A percentile compares a stretch with the other conserved stretches of the same genome.
Evolutionary conservation across 2,797 vertebrate genomes (phyloP).

Genomic region (Macroramphosus scolopax): DNA sequence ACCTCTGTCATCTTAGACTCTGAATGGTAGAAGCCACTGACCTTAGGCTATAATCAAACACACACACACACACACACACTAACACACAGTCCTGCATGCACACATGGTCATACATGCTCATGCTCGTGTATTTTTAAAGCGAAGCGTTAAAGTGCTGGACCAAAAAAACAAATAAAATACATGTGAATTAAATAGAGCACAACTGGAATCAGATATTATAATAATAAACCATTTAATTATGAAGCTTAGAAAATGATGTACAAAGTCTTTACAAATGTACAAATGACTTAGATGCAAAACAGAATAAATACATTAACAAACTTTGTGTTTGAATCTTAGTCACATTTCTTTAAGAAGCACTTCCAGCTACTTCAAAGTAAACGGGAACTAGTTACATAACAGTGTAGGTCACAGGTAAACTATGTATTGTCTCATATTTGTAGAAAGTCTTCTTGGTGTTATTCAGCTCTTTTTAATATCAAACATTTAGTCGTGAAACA

Average conservation of each 20-base stretch:
- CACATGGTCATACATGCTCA: neutral
- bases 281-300: constrained; percentile 18
- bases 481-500: too few species aligned
- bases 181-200: too few species aligned
- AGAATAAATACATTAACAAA: constrained; percentile 58
- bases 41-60: constrained; percentile 67
- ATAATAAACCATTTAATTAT: constrained; percentile 67
- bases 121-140: constrained; percentile 3
- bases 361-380: constrained; percentile 6
- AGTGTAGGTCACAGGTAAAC: neutral
- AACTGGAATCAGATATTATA: too few species aligned
- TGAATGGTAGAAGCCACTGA: constrained; percentile 43
- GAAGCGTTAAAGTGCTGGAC: too few species aligned
- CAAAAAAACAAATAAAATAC: neutral
- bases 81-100: constrained; percentile 16
- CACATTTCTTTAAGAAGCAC: constrained; percentile 26
- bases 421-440: too few species aligned
- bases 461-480: too few species aligned
- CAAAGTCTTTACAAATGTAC: constrained; percentile 35
- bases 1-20: constrained; percentile 70
- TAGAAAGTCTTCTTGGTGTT: too few species aligned
- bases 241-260: constrained; percentile 26
- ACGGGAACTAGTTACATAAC: constrained; percentile 1
- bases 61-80: constrained; percentile 25
- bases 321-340: neutral